Conservation (phyloP, 2,797 vertebrate genomes). For the Crypturellus tataupa region DNA sequence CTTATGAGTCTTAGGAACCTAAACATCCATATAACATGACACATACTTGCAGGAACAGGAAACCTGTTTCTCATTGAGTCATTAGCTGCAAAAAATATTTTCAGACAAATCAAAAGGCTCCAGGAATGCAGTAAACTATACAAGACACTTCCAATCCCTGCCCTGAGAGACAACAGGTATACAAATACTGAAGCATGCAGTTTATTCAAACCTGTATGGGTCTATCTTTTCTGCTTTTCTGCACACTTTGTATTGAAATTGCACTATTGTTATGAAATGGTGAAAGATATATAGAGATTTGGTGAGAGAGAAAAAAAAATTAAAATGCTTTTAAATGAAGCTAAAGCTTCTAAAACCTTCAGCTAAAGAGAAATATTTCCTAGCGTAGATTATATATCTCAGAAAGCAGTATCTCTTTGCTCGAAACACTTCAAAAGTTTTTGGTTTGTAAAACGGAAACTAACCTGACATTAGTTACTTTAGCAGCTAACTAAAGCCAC, state of each 20-base stretch:
- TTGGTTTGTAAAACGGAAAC: background rate
- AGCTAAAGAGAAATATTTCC: background rate
- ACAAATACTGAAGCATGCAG: background rate
- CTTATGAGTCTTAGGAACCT: background rate
- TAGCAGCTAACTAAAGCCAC: too few relatives aligned
- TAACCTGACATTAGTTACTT: background rate
- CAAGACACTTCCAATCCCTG: background rate
- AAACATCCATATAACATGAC: constrained; percentile 22
- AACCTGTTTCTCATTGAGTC: background rate
- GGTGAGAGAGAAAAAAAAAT: background rate
- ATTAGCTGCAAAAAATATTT: background rate
- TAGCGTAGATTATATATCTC: background rate
- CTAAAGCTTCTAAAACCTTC: background rate
- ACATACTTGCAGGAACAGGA: constrained; percentile 2
- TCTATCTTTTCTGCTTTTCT: background rate
- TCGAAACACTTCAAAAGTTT: background rate
- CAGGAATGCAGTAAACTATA: background rate
- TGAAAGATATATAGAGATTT: background rate
- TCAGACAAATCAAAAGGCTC: background rate
- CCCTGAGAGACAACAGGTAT: background rate
- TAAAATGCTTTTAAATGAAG: background rate
- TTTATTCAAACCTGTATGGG: background rate
- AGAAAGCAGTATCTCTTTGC: background rate
- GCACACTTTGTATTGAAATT: background rate
- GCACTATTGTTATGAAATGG: background rate